These are phyloP conservation scores for Uromys caudimaculatus DNA, from an alignment of 2,797 vertebrate species.

Conservation along the genomic window DNA sequence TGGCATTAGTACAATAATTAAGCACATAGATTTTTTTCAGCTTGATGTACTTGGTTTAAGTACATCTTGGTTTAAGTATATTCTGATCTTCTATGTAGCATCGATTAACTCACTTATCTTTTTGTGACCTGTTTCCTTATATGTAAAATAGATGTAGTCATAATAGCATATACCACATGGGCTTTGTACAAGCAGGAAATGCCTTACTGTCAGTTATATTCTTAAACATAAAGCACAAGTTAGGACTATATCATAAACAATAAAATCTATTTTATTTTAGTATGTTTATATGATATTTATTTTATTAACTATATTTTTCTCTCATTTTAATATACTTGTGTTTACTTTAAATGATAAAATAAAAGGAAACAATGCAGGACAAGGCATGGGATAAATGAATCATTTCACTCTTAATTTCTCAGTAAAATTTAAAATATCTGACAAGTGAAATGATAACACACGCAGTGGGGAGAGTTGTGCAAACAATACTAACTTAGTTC, in stretches of 20 bases:
- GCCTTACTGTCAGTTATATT: conserved; percentile 16
- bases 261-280: background rate
- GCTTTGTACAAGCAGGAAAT: conserved; percentile 20
- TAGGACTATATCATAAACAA: background rate
- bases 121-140: conserved; percentile 22
- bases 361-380: background rate
- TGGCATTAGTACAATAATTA: background rate
- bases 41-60: conserved; percentile 19
- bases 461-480: background rate
- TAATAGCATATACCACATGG: background rate
- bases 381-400: background rate
- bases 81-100: background rate
- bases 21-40: conserved; percentile 14
- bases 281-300: background rate
- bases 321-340: background rate
- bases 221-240: background rate
- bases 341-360: conserved; percentile 6
- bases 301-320: background rate
- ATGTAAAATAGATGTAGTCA: background rate
- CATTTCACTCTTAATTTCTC: conserved; percentile 14
- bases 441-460: background rate
- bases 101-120: conserved; percentile 5
- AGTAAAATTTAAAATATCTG: conserved; percentile 32
- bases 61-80: conserved; percentile 31
- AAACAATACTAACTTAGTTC: background rate